A percentile compares a stretch with the other conserved stretches of the same genome.
Evolutionary conservation across 2,888 invertebrate species (phyloP).

Genomic region (Yponomeuta sedellus): DNA sequence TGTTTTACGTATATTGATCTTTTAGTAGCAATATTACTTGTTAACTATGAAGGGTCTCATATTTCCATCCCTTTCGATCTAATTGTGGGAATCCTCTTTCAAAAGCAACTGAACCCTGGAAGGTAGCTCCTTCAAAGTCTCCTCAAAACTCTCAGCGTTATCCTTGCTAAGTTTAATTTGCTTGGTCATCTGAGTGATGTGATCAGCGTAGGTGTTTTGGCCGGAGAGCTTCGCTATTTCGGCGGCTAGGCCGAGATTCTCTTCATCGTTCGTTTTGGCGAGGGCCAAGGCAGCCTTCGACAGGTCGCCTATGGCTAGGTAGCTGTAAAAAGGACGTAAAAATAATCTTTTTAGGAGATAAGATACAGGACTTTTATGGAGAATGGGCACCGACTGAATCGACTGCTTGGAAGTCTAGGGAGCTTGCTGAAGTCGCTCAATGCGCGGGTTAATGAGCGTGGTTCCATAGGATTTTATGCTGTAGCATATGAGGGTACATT

Average conservation of each 20-base stretch:
- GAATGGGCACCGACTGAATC: too few species aligned
- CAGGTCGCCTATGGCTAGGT: constrained; percentile 74
- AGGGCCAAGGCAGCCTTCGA: constrained; percentile 78
- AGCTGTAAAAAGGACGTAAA: constrained; percentile 55
- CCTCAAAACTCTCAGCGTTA: constrained; percentile 5
- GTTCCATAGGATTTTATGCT: too few species aligned
- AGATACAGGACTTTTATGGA: too few species aligned
- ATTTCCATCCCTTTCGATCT: background rate
- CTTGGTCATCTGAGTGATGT: constrained; percentile 39
- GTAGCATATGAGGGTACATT: too few species aligned
- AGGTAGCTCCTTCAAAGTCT: constrained; percentile 28
- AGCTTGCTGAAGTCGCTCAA: too few species aligned
- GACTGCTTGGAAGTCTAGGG: too few species aligned
- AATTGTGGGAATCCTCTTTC: constrained; percentile 14
- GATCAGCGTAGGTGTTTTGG: constrained; percentile 52
- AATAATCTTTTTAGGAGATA: background rate
- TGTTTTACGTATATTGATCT: too few species aligned
- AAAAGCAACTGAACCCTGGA: constrained; percentile 40
- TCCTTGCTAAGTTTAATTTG: constrained; percentile 25
- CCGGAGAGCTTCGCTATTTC: constrained; percentile 74
- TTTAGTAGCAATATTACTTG: too few species aligned
- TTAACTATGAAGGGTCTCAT: too few species aligned
- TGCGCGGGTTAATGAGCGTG: too few species aligned
- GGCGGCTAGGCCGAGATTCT: constrained; percentile 74
- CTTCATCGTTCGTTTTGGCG: constrained; percentile 70